Conservation (phyloP, 2,888 invertebrate genomes). For the Mellilla xanthometata region DNA sequence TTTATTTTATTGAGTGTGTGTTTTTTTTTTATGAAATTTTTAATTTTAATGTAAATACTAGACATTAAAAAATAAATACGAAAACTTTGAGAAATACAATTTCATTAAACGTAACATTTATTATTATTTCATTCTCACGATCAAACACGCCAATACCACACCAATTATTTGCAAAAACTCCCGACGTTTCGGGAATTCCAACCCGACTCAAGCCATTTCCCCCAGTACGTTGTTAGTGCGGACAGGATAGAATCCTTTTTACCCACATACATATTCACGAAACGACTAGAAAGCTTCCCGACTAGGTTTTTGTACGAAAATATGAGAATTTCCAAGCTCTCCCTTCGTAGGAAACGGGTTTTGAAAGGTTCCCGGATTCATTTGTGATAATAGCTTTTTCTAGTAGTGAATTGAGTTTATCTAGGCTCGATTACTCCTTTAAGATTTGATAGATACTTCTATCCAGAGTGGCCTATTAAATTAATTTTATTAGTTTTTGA, state of each 20-base stretch:
- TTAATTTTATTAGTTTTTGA: too few relatives aligned
- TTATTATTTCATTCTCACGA: slow-evolving; percentile 9
- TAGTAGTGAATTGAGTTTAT: not conserved
- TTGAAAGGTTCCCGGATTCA: slow-evolving; percentile 4
- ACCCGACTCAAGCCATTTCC: slow-evolving; percentile 18
- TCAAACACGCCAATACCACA: slow-evolving; percentile 6
- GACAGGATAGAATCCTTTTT: slow-evolving; percentile 10
- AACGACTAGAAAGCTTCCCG: not conserved
- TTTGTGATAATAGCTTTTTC: slow-evolving; percentile 10
- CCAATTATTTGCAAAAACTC: slow-evolving; percentile 14
- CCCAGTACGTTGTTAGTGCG: slow-evolving; percentile 12
- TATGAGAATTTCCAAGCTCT: slow-evolving; percentile 6
- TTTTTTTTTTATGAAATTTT: too few relatives aligned
- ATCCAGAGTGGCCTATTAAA: too few relatives aligned
- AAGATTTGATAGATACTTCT: too few relatives aligned
- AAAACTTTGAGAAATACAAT: too few relatives aligned
- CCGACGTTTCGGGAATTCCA: slow-evolving; percentile 7
- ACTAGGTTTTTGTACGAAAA: slow-evolving; percentile 13
- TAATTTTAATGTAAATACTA: too few relatives aligned
- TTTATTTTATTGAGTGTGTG: too few relatives aligned
- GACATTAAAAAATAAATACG: too few relatives aligned
- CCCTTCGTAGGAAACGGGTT: slow-evolving; percentile 4
- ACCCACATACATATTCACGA: slow-evolving; percentile 19
- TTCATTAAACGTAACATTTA: slow-evolving; percentile 3
- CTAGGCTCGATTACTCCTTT: not conserved